These are phyloP conservation scores for Hippopotamyrus pictus DNA, from an alignment of 2,797 vertebrate species.

Conservation along the genomic window DNA sequence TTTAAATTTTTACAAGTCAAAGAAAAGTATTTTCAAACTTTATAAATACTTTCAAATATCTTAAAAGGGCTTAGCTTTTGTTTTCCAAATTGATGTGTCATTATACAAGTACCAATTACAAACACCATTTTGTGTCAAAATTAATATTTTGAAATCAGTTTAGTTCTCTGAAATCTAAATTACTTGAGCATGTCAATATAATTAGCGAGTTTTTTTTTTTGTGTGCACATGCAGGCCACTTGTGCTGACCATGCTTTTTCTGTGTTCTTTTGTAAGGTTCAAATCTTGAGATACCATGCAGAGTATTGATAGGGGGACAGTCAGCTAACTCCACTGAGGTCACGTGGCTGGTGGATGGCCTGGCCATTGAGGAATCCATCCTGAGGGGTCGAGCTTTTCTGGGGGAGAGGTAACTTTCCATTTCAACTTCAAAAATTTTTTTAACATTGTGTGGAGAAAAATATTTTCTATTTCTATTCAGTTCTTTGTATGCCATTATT, in stretches of 20 bases:
- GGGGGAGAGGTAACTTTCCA: slow-evolving; percentile 60
- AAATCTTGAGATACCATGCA: slow-evolving; percentile 68
- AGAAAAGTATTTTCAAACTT: not conserved
- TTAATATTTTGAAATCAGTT: not conserved
- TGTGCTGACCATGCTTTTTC: not conserved
- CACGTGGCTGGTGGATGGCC: slow-evolving; percentile 72
- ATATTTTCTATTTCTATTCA: not conserved
- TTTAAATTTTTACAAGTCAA: not conserved
- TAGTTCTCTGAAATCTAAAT: not conserved
- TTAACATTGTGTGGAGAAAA: not conserved
- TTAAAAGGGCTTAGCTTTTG: not conserved
- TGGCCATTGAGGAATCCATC: slow-evolving; percentile 53
- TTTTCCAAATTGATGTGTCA: not conserved
- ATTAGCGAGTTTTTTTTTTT: not conserved
- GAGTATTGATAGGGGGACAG: slow-evolving; percentile 63
- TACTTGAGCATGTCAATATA: not conserved
- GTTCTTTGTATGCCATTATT: not conserved
- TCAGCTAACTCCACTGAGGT: slow-evolving; percentile 51
- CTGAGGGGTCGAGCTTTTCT: slow-evolving; percentile 56
- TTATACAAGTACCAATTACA: not conserved
- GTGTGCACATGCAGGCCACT: not conserved
- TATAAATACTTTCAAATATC: not conserved
- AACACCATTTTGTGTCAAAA: not conserved
- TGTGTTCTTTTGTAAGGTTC: slow-evolving; percentile 57
- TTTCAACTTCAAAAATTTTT: slow-evolving; percentile 15